phyloP scores from a whole-genome alignment of 2,797 vertebrate species.

The Choloepus didactylus region DNA sequence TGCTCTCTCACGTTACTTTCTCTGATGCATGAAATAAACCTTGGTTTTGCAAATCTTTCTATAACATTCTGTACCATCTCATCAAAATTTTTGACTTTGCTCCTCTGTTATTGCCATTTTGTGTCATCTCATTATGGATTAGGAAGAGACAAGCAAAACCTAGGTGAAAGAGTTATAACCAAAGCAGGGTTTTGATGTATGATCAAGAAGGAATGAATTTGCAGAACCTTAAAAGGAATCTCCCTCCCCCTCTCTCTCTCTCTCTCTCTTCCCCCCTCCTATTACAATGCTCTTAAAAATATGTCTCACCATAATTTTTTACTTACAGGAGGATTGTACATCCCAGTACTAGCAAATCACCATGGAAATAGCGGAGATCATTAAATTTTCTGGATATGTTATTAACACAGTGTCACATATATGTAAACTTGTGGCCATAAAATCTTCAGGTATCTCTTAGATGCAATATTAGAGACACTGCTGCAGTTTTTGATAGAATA shows the following conservation, averaged over 20 bases:
- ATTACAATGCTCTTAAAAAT: background rate
- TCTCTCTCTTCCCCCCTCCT: too few species aligned
- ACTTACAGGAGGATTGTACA: background rate
- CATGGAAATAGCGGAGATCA: background rate
- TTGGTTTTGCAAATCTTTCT: background rate
- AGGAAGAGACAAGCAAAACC: background rate
- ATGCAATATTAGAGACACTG: background rate
- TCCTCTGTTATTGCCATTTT: background rate
- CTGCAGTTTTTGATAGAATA: too few species aligned
- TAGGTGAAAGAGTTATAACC: background rate
- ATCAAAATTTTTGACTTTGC: background rate
- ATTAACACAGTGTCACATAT: background rate
- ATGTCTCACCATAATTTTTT: background rate
- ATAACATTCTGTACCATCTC: background rate
- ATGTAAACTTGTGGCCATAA: background rate
- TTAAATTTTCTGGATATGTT: background rate
- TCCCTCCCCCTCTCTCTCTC: too few species aligned
- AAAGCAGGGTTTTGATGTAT: background rate
- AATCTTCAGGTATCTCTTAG: background rate
- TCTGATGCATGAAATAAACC: background rate
- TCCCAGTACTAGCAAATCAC: background rate
- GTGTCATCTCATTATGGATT: background rate
- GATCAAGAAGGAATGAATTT: background rate
- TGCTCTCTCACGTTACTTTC: background rate
- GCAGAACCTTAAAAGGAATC: background rate